Base-by-base conservation (phyloP, 2,797 vertebrate genomes). In the Meda fulgida region DNA sequence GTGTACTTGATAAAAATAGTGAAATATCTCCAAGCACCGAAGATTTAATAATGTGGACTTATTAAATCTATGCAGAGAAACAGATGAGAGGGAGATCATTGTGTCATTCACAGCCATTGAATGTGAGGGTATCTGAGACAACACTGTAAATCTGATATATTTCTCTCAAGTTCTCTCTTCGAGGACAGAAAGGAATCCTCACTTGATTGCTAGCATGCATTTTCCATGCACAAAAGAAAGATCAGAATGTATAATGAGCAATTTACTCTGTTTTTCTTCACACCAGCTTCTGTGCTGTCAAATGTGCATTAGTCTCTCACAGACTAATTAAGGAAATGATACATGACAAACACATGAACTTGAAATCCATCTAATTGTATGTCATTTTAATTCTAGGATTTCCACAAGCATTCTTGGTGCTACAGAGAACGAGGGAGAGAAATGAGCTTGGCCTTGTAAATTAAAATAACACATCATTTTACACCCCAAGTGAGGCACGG, bases 181-280 rank as follows among this genome's bases (percentile, higher is more conserved):
- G 10, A 67, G 31, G 6, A 13, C 29, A n/a, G 16, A 60, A 40
- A 23, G 26, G 4, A 80, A 40, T 67, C 60, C 43, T 58, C 16
- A 23, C n/a, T 65, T 48, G 63, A 76, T 36, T 69, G 26, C 48
- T 34, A 76, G 46, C 80, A 78, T 85, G 79, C 16, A 77, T 69
- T 65, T 71, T 67, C 19, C 8, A 3, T 78, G 48, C 51, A 78
- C 55, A 84, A 36, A 81, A 55, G 10, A 78, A 72, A 63, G 76
- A 89, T 90, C 60, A 86, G 14, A 66, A 88, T 55, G 65, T 77
- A 86, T 87, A 90, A 90, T 72, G 80, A 86, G 51, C 81, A 63
- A 85, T 83, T 89, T 80, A 85, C 53, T 71, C 65, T 83, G 82
- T 36, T 83, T 79, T 73, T 84, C 76, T 77, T 86, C 85, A 76